Conservation (phyloP, 2,113 vertebrate species). For the Galbula dea region DNA sequence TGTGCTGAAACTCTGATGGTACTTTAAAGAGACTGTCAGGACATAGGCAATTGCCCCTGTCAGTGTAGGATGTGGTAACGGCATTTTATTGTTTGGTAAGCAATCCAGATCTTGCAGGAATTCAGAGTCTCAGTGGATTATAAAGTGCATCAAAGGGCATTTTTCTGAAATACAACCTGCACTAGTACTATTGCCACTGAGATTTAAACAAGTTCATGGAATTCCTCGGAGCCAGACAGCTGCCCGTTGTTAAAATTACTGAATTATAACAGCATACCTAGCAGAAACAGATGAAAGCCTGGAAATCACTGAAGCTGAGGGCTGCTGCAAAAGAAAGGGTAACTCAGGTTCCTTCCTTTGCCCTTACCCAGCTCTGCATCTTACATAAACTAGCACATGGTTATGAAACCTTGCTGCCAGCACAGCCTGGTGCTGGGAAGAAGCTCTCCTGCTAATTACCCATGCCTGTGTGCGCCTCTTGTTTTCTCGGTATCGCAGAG, state of each 20-base stretch:
- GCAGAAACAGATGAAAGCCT: not conserved
- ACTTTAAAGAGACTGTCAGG: not conserved
- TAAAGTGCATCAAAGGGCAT: not conserved
- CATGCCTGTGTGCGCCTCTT: not conserved
- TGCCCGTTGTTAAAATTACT: not conserved
- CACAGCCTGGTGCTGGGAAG: not conserved
- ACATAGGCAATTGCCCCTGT: not conserved
- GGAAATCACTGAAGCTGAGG: not conserved
- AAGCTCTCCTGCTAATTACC: not conserved
- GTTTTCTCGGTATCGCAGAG: accelerated
- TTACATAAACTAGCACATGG: not conserved
- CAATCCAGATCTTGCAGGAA: not conserved
- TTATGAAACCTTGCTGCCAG: not conserved
- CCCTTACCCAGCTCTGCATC: not conserved
- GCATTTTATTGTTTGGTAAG: not conserved
- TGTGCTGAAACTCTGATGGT: accelerated
- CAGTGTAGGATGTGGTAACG: no score
- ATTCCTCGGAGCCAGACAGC: not conserved
- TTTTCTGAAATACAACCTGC: not conserved
- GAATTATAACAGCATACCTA: not conserved
- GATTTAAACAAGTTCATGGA: not conserved
- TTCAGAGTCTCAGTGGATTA: not conserved
- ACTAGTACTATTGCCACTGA: not conserved
- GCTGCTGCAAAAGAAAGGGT: not conserved
- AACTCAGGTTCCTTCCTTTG: not conserved